phyloP scores from a whole-genome alignment of 2,888 invertebrate species.

The Amiota communis region DNA sequence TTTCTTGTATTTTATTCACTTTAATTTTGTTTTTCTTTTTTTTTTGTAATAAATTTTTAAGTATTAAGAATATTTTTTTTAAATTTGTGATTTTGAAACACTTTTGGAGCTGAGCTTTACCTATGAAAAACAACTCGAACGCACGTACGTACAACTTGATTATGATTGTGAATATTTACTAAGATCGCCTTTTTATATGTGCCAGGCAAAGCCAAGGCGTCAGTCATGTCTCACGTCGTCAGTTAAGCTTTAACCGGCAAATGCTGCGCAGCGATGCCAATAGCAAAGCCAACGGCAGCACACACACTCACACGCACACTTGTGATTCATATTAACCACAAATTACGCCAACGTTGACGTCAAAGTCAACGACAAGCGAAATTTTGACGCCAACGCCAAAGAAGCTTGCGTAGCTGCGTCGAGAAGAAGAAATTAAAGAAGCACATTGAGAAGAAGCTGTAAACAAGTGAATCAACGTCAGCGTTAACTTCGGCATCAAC shows the following conservation, averaged over 20 bases:
- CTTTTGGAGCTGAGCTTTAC: constrained; percentile 24
- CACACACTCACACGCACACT: constrained; percentile 25
- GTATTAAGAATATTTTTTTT: background rate
- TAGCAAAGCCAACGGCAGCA: constrained; percentile 40
- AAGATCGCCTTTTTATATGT: constrained; percentile 63
- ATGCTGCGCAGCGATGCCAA: constrained; percentile 22
- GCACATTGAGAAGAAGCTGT: constrained; percentile 45
- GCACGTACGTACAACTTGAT: constrained; percentile 60
- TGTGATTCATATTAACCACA: constrained; percentile 1
- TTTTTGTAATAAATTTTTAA: background rate
- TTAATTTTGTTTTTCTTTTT: background rate
- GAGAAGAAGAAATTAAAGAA: constrained; percentile 21
- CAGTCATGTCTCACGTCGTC: constrained; percentile 15
- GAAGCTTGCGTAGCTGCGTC: constrained; percentile 17
- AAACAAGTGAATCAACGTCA: constrained; percentile 53
- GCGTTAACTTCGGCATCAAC: constrained; percentile 24
- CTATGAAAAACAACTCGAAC: constrained; percentile 43
- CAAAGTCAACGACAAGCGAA: constrained; percentile 31
- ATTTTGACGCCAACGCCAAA: constrained; percentile 30
- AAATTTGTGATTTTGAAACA: constrained; percentile 35
- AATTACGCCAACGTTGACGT: background rate
- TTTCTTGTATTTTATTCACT: background rate
- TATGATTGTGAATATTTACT: constrained; percentile 64
- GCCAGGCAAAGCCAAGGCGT: constrained; percentile 44
- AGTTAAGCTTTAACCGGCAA: constrained; percentile 29